Evolutionary conservation across 2,888 invertebrate genomes (phyloP), one percentile per base, ranked within the genome.

Genomic region (Eumerus sabulonum): DNA sequence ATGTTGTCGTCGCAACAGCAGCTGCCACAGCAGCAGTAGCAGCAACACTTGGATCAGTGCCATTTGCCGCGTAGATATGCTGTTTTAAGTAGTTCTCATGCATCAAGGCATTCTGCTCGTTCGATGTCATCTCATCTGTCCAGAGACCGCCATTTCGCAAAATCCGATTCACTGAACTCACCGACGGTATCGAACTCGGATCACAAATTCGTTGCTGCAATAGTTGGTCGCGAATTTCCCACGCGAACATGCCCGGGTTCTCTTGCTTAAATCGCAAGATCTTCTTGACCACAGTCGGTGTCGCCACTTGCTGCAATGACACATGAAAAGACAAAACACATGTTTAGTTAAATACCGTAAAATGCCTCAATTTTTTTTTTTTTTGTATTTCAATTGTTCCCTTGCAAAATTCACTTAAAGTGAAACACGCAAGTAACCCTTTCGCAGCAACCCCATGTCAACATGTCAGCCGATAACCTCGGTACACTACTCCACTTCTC

Each of bases 211-310:
- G 92, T 85, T 97, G 97, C 50, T 95, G 93, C 63, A 98, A 92
- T 82, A 98, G 91, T 84, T 96, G 93, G 88, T 98, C 95, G 0
- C 98, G 91, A 82, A 98, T 98, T 91, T 98, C 98, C 97, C 98
- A 98, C 9, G 98, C 98, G 88, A 98, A 98, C 93, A 98, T 95
- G 4, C 96, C 96, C 0, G 98, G 98, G 89, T 98, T 97, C 88
- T 98, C 97, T 86, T 96, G 96, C 88, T 98, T 98, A 85, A 97
- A 92, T 4, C 97, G 94, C 36, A 98, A 92, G 83, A 98, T 98
- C 90, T 97, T 96, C 90, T 97, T 95, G 12, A 98, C 97, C 0
- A 98, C 97, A 0, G 96, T 96, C 1, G 98, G 98, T 2, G 98
- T 98, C 79, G 98, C 97, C 81, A 98, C 98, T 96, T 98, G 96